These are phyloP conservation scores for Lepidotrigona ventralis DNA, from an alignment of 1,140 invertebrate genomes.

Conservation along the genomic window DNA sequence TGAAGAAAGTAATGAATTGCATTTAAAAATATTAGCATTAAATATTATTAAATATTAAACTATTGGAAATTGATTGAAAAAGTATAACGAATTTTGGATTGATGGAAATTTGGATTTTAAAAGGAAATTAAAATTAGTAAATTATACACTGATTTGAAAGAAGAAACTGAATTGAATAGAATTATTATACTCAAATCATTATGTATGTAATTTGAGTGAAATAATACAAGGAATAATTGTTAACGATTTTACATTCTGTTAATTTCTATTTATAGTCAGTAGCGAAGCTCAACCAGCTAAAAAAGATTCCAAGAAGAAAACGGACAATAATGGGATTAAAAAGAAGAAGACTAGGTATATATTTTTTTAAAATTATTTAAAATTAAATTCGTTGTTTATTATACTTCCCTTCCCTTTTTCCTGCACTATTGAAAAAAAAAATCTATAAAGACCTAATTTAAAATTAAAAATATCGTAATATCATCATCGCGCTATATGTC, in stretches of 20 bases:
- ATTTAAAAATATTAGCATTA: too few relatives aligned
- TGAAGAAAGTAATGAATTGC: too few relatives aligned
- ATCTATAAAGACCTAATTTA: background rate
- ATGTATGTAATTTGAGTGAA: background rate
- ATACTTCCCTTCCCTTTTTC: background rate
- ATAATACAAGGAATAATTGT: background rate
- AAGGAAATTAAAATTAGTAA: background rate
- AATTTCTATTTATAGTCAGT: slow-evolving; percentile 66
- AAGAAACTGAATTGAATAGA: background rate
- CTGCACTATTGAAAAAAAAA: too few relatives aligned
- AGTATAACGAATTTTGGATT: background rate
- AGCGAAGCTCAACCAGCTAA: slow-evolving; percentile 80
- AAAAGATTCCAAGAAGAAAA: slow-evolving; percentile 91
- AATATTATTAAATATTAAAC: too few relatives aligned
- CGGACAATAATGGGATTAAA: slow-evolving; percentile 92
- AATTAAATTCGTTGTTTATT: too few relatives aligned
- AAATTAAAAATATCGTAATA: background rate
- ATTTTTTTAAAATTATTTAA: background rate
- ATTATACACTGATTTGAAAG: background rate
- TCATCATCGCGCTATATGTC: background rate
- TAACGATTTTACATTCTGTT: background rate
- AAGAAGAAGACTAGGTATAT: slow-evolving; percentile 95
- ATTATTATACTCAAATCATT: background rate
- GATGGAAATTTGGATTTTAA: background rate
- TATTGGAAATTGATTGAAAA: background rate